Evolutionary conservation across 1,140 invertebrate genomes (phyloP), one percentile per base, ranked within the genome.

Genomic region (Tigriopus japonicus): DNA sequence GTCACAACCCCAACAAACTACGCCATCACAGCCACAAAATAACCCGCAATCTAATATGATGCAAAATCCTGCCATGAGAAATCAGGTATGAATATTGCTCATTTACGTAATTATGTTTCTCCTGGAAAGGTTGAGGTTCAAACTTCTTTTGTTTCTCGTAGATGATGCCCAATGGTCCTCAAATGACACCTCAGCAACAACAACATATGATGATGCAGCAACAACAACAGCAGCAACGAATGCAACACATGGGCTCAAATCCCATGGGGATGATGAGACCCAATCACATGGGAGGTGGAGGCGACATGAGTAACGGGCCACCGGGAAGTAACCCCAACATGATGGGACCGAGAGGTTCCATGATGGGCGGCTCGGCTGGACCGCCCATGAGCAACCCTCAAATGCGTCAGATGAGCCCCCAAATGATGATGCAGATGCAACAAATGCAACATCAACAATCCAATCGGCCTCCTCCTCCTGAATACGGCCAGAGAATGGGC

Each of bases 341-440:
- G 55, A 58, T 40, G 52, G n/a, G 52, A 13, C 52, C 52, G 21
- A 2, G 45, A 21, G 21, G 21, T 21, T 10, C 21, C 6, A 54
- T 54, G 52, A 54, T 54, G 52, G 5, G 14, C 6, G 21, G 52
- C 52, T 28, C 52, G 3, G 52, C 19, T 21, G 52, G 52, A 23
- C 52, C 21, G 35, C 52, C 21, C 52, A 54, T 54, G 52, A 54
- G 17, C n/a, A 21, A n/a, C 58, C 28, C 28, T 35, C 28, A 35
- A 35, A 35, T 35, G 15, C 56, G 24, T 42, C 56, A 58, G 56
- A 54, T 56, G 51, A 56, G 35, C 15, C 42, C 59, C 12, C 43
- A 56, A 21, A 60, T 60, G 58, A 61, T 61, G 59, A 56, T 61
- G 49, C 49, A 21, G 12, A 52, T 54, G 59, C 59, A 61, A 42